These are phyloP conservation scores for Trichosurus vulpecula DNA, from an alignment of 2,797 vertebrate species.

Conservation along the genomic window DNA sequence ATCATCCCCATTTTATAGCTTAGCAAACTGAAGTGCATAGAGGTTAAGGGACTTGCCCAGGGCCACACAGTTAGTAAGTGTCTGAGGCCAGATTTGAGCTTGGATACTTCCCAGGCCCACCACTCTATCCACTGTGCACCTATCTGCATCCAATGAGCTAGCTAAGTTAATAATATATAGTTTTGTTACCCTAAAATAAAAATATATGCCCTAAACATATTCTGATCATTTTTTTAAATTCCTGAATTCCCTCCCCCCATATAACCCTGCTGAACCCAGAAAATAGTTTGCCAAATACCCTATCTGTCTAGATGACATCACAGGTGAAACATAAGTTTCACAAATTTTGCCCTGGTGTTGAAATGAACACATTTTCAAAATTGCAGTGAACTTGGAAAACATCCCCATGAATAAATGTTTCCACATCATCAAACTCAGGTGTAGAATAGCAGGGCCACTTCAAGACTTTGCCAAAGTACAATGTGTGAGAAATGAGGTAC, in stretches of 20 bases:
- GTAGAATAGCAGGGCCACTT: neutral
- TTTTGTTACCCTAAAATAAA: neutral
- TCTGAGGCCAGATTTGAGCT: neutral
- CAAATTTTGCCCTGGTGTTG: neutral
- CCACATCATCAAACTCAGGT: slow-evolving; percentile 3
- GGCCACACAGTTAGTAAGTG: neutral
- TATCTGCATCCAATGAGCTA: neutral
- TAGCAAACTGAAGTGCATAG: neutral
- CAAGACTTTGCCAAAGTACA: slow-evolving; percentile 17
- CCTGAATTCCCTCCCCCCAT: neutral
- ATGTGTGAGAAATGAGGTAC: neutral
- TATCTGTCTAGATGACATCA: neutral
- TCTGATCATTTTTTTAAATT: neutral
- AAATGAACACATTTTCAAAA: neutral
- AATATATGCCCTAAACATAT: neutral
- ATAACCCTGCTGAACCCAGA: neutral
- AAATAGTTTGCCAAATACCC: neutral
- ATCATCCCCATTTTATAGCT: neutral
- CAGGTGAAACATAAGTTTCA: slow-evolving; percentile 10
- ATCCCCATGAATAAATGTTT: slow-evolving; percentile 7
- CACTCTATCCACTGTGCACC: neutral
- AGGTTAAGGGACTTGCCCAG: neutral
- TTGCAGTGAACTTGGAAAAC: slow-evolving; percentile 24
- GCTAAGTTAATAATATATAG: neutral
- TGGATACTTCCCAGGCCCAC: neutral